Conservation (phyloP, 2,797 vertebrate species). For the Denticeps clupeoides region DNA sequence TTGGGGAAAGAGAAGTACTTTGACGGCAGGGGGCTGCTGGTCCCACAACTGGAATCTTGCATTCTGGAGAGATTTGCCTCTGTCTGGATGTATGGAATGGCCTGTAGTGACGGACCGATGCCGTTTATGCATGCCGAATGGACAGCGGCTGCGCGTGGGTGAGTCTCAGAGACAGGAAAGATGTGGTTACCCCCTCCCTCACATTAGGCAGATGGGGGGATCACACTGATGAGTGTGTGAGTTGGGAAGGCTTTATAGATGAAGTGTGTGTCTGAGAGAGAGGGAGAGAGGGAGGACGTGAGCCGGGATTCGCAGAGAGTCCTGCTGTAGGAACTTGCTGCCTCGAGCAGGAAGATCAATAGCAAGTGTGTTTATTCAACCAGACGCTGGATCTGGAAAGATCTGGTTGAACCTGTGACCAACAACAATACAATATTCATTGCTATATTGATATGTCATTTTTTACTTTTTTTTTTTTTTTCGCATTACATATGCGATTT, state of each 20-base stretch:
- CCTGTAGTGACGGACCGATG: conserved; percentile 56
- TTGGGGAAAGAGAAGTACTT: too few species aligned
- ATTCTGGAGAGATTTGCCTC: conserved; percentile 56
- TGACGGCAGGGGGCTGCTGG: too few species aligned
- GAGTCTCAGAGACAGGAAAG: conserved; percentile 70
- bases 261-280: too few species aligned
- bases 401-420: too few species aligned
- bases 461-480: too few species aligned
- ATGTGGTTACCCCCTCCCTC: too few species aligned
- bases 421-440: too few species aligned
- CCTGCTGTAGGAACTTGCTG: conserved; percentile 19
- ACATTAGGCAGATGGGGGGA: too few species aligned
- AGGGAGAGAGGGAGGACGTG: neutral
- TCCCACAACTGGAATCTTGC: conserved; percentile 54
- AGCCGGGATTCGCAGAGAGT: neutral
- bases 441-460: too few species aligned
- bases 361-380: conserved; percentile 52
- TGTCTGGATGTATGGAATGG: conserved; percentile 62
- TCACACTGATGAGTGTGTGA: too few species aligned
- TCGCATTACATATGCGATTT: too few species aligned
- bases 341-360: conserved; percentile 43
- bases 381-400: conserved; percentile 13
- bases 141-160: conserved; percentile 66
- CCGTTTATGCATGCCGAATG: conserved; percentile 54
- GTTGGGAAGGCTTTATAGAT: too few species aligned